A percentile compares a stretch with the other conserved stretches of the same genome.
Evolutionary conservation across 2,113 vertebrate genomes (phyloP).

Genomic region (Bucco capensis): DNA sequence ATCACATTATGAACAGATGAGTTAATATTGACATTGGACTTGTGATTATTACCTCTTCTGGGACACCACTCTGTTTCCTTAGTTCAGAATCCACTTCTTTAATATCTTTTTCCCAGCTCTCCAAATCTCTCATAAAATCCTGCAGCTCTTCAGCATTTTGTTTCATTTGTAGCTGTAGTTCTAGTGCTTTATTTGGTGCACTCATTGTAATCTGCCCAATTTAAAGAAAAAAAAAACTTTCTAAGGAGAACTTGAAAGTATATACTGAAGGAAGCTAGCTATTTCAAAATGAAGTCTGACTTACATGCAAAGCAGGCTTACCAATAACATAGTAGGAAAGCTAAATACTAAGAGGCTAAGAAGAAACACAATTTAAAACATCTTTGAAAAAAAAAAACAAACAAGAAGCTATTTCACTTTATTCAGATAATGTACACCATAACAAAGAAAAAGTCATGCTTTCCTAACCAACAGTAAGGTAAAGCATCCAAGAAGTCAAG

Average conservation of each 20-base stretch:
- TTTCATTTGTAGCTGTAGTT: conserved; percentile 89
- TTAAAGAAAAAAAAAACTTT: neutral
- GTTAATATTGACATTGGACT: neutral
- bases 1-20: neutral
- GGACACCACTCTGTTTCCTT: conserved; percentile 65
- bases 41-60: conserved; percentile 65
- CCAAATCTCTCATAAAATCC: conserved; percentile 89
- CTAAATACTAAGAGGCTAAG: neutral
- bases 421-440: neutral
- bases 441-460: neutral
- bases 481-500: neutral
- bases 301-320: neutral
- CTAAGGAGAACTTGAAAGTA: neutral
- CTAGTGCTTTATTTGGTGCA: conserved; percentile 81
- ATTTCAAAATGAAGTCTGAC: neutral
- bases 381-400: neutral
- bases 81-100: conserved; percentile 88
- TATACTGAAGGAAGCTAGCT: neutral
- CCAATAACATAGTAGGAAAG: accelerated
- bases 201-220: conserved; percentile 74
- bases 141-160: conserved; percentile 93
- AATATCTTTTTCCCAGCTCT: conserved; percentile 92
- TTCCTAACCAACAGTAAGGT: neutral
- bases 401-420: accelerated
- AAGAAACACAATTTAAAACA: neutral